Evolutionary conservation across 2,888 invertebrate genomes (phyloP).

Genomic region (Leucoma salicis): DNA sequence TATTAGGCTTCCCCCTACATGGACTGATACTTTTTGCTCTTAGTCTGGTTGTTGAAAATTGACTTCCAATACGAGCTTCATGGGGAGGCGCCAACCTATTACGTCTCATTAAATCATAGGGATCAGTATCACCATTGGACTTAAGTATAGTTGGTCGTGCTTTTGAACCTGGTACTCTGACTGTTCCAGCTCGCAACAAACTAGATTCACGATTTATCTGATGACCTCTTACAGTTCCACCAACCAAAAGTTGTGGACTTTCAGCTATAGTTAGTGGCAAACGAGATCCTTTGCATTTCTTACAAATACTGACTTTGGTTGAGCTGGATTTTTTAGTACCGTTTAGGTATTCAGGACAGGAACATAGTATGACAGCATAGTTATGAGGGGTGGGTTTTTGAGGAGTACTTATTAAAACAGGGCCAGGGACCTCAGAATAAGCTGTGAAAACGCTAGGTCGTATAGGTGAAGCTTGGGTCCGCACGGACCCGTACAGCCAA

Average conservation of each 20-base stretch:
- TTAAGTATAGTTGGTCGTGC: conserved; percentile 85
- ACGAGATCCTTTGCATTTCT: conserved; percentile 92
- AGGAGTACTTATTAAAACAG: conserved; percentile 77
- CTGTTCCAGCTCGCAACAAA: conserved; percentile 83
- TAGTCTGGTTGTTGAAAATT: conserved; percentile 73
- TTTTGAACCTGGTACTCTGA: conserved; percentile 83
- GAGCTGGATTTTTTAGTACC: conserved; percentile 88
- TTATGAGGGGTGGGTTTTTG: conserved; percentile 83
- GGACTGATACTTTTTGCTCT: conserved; percentile 83
- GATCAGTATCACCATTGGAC: conserved; percentile 83
- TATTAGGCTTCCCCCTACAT: conserved; percentile 79
- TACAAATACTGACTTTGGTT: conserved; percentile 89
- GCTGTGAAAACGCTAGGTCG: conserved; percentile 76
- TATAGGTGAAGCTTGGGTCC: conserved; percentile 75
- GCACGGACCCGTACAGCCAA: conserved; percentile 91
- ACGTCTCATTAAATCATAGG: conserved; percentile 92
- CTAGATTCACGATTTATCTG: conserved; percentile 71
- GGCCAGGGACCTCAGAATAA: conserved; percentile 70
- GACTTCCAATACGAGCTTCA: conserved; percentile 79
- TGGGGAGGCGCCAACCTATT: conserved; percentile 86
- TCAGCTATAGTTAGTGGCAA: conserved; percentile 86
- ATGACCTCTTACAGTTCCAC: conserved; percentile 84
- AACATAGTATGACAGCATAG: conserved; percentile 89
- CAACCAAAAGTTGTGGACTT: conserved; percentile 70
- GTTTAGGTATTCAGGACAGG: conserved; percentile 90